Base-by-base conservation (phyloP, 2,888 invertebrate genomes). In the Apeira syringaria region DNA sequence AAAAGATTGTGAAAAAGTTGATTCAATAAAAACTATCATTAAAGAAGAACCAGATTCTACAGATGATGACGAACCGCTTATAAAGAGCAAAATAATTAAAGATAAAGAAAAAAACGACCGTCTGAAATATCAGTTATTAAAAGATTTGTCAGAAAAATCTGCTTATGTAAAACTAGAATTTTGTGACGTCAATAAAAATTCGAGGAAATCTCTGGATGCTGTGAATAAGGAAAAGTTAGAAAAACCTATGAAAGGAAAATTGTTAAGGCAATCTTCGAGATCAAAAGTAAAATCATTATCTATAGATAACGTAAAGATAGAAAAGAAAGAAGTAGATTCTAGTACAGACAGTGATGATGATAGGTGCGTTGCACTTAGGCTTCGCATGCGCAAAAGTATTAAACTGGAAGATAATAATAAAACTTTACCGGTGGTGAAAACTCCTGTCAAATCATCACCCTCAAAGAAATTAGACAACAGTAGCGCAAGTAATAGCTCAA, bases 101-200 rank as follows among this genome's bases (percentile, higher is more conserved):
- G 83, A 85, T 61, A 82, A 80, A 58, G 76, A 80, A 58, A 68
- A 77, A 47, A 78, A 57, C 51, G 78, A 84, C 32, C 74, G 73
- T 20, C 59, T 85, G 6, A 86, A 88, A 56, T 83, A 78, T 53
- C 80, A 85, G 57, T 52, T 88, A 41, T 52, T 87, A 33, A 88
- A 85, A 66, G 88, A 89, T 56, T 74, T 87, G 43, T 81, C 89
- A 0, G 82, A 87, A 70, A 88, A 88, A 65, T 84, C 88, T 11
- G 82, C 88, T 3, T 87, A 87, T 55, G 89, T 89, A 11, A 89
- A 89, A 64, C 61, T 90, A 46, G 86, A 89, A 64, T 86, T 87
- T 67, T 89, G 84, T 61, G 85, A 90, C 62, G 86, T 87, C 38
- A 83, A 72, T 54, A 80, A 80, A 63, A 84, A 72, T 63, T 74